phyloP scores from a whole-genome alignment of 53 echinoderm and acorn worm species.

The Zoroaster sp. region DNA sequence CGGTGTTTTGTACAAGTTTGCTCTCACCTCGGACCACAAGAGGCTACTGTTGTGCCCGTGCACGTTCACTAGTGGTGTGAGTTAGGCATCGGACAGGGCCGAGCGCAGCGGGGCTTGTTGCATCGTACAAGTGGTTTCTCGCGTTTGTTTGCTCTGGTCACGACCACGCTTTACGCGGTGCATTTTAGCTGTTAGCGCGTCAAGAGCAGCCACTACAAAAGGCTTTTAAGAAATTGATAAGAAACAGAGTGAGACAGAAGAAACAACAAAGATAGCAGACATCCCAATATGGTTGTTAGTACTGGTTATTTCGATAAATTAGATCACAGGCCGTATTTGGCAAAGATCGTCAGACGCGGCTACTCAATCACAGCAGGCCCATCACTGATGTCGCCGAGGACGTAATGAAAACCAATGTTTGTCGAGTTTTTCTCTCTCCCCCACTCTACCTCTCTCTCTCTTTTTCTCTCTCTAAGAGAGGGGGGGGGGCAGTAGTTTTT shows the following conservation, averaged over 20 bases:
- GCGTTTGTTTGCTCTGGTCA: constrained; percentile 5
- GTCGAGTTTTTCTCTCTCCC: not conserved
- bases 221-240: constrained; percentile 56
- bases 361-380: not conserved
- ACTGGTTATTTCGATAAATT: not conserved
- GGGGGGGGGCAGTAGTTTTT: not conserved
- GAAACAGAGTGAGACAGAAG: not conserved
- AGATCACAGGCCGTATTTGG: not conserved
- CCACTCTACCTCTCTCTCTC: not conserved
- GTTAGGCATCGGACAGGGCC: not conserved
- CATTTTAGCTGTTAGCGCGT: constrained; percentile 42
- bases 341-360: not conserved
- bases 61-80: not conserved
- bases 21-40: not conserved
- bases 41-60: not conserved
- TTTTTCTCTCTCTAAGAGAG: too few species aligned
- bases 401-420: not conserved
- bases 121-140: not conserved
- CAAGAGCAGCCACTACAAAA: constrained; percentile 34
- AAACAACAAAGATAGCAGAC: not conserved
- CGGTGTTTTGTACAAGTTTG: not conserved
- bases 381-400: not conserved
- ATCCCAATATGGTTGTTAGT: constrained; percentile 6
- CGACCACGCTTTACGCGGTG: not conserved
- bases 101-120: not conserved